A percentile compares a stretch with the other conserved stretches of the same genome.
These are phyloP conservation scores for Cosmopolites sordidus DNA, from an alignment of 2,888 invertebrate genomes.

Conservation along the genomic window DNA sequence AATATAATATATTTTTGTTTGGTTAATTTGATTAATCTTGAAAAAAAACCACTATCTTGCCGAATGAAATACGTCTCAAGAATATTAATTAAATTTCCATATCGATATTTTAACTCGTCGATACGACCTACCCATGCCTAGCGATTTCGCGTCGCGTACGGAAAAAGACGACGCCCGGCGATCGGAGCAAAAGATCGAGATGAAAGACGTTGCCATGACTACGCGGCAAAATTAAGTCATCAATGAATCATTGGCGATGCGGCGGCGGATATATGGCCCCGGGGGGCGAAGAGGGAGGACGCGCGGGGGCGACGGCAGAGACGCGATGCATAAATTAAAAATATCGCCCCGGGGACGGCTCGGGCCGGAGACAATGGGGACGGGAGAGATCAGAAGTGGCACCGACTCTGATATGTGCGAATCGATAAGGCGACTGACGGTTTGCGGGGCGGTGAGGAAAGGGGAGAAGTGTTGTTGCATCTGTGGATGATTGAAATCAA, in stretches of 20 bases:
- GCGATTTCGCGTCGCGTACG: slow-evolving; percentile 22
- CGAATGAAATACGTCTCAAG: too few relatives aligned
- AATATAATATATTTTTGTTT: too few relatives aligned
- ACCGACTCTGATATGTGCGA: slow-evolving; percentile 1
- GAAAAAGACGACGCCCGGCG: slow-evolving; percentile 37
- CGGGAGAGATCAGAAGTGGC: slow-evolving; percentile 24
- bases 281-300: slow-evolving; percentile 29
- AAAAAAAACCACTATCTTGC: too few relatives aligned
- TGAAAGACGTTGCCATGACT: slow-evolving; percentile 43
- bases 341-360: slow-evolving; percentile 36
- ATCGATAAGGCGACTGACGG: neutral
- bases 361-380: slow-evolving; percentile 29
- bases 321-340: slow-evolving; percentile 43
- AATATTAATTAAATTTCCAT: too few relatives aligned
- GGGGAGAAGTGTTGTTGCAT: neutral
- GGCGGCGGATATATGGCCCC: slow-evolving; percentile 37
- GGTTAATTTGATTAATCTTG: too few relatives aligned
- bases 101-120: too few relatives aligned
- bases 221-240: slow-evolving; percentile 49
- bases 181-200: slow-evolving; percentile 37
- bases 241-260: slow-evolving; percentile 49
- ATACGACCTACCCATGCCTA: too few relatives aligned
- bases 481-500: neutral
- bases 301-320: slow-evolving; percentile 14
- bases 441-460: neutral